Evolutionary conservation across 2,888 invertebrate species (phyloP).

Genomic region (Cataglyphis altisquamis): DNA sequence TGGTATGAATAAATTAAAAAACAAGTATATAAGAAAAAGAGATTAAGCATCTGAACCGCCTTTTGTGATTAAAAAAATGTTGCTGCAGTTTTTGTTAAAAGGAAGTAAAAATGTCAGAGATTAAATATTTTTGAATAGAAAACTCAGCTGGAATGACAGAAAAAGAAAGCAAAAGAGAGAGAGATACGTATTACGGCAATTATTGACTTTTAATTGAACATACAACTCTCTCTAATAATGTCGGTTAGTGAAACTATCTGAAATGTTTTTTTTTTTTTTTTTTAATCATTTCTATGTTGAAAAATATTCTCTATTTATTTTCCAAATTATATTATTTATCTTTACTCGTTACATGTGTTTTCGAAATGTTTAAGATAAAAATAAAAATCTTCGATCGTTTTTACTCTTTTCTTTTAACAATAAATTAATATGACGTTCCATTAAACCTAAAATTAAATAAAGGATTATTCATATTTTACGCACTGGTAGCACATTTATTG

Average conservation of each 20-base stretch:
- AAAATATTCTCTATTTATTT: background rate
- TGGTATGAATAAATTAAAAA: too few relatives aligned
- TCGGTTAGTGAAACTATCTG: background rate
- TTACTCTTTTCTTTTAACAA: background rate
- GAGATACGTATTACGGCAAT: too few relatives aligned
- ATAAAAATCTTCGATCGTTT: background rate
- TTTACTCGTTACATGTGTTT: background rate
- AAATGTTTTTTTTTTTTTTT: background rate
- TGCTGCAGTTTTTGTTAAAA: too few relatives aligned
- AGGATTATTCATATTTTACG: conserved; percentile 19
- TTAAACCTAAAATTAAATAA: background rate
- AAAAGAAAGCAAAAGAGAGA: too few relatives aligned
- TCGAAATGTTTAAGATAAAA: background rate
- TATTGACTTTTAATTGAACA: background rate
- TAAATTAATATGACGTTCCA: background rate
- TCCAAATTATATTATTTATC: background rate
- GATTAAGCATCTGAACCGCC: too few relatives aligned
- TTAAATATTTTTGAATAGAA: too few relatives aligned
- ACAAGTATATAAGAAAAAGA: too few relatives aligned
- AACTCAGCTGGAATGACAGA: too few relatives aligned
- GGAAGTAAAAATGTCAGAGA: too few relatives aligned
- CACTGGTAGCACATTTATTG: background rate
- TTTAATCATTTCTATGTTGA: background rate
- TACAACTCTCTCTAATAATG: background rate
- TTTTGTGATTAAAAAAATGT: too few relatives aligned